phyloP scores from a whole-genome alignment of 2,797 vertebrate species.

The Melanotaenia pygmaea region DNA sequence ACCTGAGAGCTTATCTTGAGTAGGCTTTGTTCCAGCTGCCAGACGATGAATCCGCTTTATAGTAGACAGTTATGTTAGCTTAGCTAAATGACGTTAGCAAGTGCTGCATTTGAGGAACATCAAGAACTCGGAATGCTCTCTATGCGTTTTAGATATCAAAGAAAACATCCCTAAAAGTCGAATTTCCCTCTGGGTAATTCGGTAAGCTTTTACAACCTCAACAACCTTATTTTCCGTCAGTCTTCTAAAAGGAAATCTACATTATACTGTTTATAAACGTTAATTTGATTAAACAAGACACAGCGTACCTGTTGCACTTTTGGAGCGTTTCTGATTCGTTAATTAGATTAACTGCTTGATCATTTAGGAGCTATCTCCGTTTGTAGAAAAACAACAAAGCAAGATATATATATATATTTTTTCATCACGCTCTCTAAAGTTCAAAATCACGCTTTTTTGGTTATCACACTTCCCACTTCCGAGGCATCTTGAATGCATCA shows the following conservation, averaged over 20 bases:
- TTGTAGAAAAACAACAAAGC: neutral
- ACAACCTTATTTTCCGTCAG: neutral
- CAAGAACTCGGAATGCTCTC: neutral
- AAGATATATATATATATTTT: neutral
- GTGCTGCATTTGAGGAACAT: constrained; percentile 8
- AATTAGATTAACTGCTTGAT: neutral
- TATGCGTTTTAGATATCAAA: no score
- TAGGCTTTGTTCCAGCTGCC: constrained; percentile 60
- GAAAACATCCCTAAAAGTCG: neutral
- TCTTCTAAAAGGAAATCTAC: neutral
- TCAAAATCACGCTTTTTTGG: neutral
- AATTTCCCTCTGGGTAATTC: neutral
- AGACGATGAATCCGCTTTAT: constrained; percentile 47
- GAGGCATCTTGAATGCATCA: constrained; percentile 7
- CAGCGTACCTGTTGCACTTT: neutral
- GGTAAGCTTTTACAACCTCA: neutral
- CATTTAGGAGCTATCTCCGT: no score
- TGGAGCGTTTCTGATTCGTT: neutral
- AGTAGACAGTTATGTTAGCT: constrained; percentile 44
- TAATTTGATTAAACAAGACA: neutral
- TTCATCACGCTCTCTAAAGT: neutral
- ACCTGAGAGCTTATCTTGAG: constrained; percentile 62
- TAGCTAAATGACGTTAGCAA: constrained; percentile 37
- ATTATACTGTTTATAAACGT: neutral
- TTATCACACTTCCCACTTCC: neutral